These are phyloP conservation scores for Fragum fragum DNA, from an alignment of 2,888 invertebrate genomes.

Conservation along the genomic window DNA sequence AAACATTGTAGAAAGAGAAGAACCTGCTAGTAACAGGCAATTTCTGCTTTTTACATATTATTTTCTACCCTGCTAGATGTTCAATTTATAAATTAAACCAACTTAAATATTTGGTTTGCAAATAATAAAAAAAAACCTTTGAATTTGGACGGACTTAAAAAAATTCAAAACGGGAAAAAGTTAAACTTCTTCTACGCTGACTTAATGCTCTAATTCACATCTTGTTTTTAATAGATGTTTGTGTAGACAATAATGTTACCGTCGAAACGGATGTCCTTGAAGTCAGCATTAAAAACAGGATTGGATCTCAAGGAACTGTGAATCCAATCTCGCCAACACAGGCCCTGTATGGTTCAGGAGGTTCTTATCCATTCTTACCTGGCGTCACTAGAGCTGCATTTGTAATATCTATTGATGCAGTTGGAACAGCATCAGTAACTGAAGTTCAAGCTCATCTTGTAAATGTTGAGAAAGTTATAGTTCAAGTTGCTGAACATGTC, in stretches of 20 bases:
- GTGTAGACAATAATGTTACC: constrained; percentile 11
- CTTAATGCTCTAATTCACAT: too few species aligned
- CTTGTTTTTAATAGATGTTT: constrained; percentile 33
- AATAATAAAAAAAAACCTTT: too few species aligned
- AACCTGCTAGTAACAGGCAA: too few species aligned
- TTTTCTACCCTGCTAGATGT: too few species aligned
- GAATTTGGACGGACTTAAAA: too few species aligned
- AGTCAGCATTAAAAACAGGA: constrained; percentile 17
- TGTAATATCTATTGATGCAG: constrained; percentile 13
- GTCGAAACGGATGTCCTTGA: constrained; percentile 24
- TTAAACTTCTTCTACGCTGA: too few species aligned
- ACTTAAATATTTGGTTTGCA: too few species aligned
- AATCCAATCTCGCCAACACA: constrained; percentile 28
- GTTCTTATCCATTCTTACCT: constrained; percentile 8
- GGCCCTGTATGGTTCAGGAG: constrained; percentile 38
- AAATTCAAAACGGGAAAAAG: too few species aligned
- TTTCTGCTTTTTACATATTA: too few species aligned
- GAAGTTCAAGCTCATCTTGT: constrained; percentile 25
- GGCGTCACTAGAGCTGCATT: constrained; percentile 25
- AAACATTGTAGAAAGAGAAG: too few species aligned
- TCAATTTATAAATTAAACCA: too few species aligned
- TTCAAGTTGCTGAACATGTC: constrained; percentile 6
- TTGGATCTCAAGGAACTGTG: constrained; percentile 1
- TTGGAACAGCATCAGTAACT: constrained; percentile 23
- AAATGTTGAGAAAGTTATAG: constrained; percentile 28